These are phyloP conservation scores for Polietes domitor DNA, from an alignment of 2,888 invertebrate genomes.

Conservation along the genomic window DNA sequence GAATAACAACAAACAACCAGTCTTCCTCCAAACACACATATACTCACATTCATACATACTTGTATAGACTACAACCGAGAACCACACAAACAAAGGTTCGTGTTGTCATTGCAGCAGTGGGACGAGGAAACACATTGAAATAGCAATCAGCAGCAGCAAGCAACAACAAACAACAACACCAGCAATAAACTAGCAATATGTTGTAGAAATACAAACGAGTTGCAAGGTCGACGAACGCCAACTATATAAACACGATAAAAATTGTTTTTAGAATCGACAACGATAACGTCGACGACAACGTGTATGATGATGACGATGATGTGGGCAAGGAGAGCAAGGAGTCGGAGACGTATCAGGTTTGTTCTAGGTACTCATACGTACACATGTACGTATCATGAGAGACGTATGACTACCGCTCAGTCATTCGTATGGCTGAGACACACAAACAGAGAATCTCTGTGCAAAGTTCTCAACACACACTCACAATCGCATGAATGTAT, in stretches of 20 bases:
- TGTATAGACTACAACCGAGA: no score
- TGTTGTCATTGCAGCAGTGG: neutral
- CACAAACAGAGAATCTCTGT: neutral
- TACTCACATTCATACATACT: constrained; percentile 27
- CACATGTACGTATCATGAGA: neutral
- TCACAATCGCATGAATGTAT: neutral
- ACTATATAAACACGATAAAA: constrained; percentile 58
- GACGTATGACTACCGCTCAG: neutral
- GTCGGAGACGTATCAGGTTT: constrained; percentile 6
- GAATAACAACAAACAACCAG: neutral
- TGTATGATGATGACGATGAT: no score
- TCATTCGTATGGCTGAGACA: neutral
- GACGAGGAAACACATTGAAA: constrained; percentile 41
- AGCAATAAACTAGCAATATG: constrained; percentile 36
- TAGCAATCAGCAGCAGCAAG: constrained; percentile 47
- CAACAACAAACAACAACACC: constrained; percentile 24
- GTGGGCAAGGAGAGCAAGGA: neutral
- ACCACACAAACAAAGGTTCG: constrained; percentile 47
- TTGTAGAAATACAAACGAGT: constrained; percentile 75
- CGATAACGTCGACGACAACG: neutral
- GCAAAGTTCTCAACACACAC: neutral
- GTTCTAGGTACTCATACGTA: constrained; percentile 11
- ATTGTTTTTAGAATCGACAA: constrained; percentile 14
- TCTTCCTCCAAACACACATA: neutral
- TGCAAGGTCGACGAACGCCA: constrained; percentile 80